These are phyloP conservation scores for Bucco capensis DNA, from an alignment of 2,113 vertebrate genomes.

Conservation along the genomic window DNA sequence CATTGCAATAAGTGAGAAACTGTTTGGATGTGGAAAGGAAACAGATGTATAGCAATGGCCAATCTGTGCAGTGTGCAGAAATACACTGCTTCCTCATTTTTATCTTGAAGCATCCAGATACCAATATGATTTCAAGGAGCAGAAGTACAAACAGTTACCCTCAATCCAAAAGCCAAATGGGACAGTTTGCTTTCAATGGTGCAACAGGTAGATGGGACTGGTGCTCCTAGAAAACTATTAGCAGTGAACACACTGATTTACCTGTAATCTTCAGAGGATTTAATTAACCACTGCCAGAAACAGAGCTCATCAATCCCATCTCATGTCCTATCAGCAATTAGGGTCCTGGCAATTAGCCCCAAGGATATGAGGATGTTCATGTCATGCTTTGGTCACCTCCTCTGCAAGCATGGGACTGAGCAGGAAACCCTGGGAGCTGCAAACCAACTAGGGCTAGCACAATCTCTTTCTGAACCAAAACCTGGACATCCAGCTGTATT, in stretches of 20 bases:
- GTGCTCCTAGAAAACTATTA: not conserved
- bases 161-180: not conserved
- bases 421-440: not conserved
- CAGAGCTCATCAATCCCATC: not conserved
- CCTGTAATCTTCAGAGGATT: not conserved
- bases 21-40: constrained; percentile 1
- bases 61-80: not conserved
- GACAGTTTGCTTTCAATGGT: not conserved
- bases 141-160: not conserved
- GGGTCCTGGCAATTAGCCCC: not conserved
- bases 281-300: not conserved
- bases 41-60: constrained; percentile 23
- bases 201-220: not conserved
- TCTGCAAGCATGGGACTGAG: accelerated
- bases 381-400: not conserved
- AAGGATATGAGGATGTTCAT: accelerated
- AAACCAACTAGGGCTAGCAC: accelerated
- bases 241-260: not conserved
- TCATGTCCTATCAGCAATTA: not conserved
- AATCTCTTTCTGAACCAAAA: not conserved
- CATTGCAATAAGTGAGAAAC: not conserved
- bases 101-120: accelerated
- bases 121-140: not conserved
- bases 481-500: not conserved
- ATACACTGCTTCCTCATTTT: not conserved